These are phyloP conservation scores for Acipenser transmontanus DNA, from an alignment of 2,797 vertebrate species.

Conservation along the genomic window DNA sequence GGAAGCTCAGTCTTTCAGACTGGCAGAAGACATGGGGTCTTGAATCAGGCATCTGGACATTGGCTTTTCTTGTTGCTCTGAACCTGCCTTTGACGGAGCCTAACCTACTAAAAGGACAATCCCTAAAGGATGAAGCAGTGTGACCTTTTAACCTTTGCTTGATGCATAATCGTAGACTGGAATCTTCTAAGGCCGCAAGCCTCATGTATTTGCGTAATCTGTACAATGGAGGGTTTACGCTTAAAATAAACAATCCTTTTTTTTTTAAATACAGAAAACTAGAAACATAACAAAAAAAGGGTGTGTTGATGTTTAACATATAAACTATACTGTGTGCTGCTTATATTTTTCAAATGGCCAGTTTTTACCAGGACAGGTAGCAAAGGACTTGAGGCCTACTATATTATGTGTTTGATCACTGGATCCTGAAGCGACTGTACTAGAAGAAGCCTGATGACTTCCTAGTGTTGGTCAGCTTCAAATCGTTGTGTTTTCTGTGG, in stretches of 20 bases:
- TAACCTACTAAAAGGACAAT: conserved; percentile 33
- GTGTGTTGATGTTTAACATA: conserved; percentile 58
- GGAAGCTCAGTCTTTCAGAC: conserved; percentile 29
- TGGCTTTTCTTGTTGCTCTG: conserved; percentile 42
- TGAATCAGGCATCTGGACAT: conserved; percentile 26
- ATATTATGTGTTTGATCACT: conserved; percentile 57
- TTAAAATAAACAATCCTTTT: not conserved
- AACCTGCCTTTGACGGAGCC: conserved; percentile 50
- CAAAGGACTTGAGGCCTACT: conserved; percentile 44
- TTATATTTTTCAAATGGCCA: conserved; percentile 58
- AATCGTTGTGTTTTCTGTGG: conserved; percentile 31
- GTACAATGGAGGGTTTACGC: conserved; percentile 36
- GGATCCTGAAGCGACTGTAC: conserved; percentile 45
- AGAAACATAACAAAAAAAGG: conserved; percentile 34
- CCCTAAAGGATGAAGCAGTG: conserved; percentile 29
- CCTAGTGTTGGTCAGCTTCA: not conserved
- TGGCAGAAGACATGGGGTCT: conserved; percentile 10
- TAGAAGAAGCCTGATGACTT: not conserved
- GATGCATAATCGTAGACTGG: conserved; percentile 41
- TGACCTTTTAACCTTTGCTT: conserved; percentile 26
- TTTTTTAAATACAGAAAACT: conserved; percentile 10
- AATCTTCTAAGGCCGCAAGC: conserved; percentile 33
- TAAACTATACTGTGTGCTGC: conserved; percentile 72
- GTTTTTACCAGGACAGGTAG: conserved; percentile 51
- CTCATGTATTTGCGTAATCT: conserved; percentile 55